Percentiles rank a stretch among this genome's conserved stretches.
Conservation (phyloP, 2,113 vertebrate species). For the Ctenomys sociabilis region DNA sequence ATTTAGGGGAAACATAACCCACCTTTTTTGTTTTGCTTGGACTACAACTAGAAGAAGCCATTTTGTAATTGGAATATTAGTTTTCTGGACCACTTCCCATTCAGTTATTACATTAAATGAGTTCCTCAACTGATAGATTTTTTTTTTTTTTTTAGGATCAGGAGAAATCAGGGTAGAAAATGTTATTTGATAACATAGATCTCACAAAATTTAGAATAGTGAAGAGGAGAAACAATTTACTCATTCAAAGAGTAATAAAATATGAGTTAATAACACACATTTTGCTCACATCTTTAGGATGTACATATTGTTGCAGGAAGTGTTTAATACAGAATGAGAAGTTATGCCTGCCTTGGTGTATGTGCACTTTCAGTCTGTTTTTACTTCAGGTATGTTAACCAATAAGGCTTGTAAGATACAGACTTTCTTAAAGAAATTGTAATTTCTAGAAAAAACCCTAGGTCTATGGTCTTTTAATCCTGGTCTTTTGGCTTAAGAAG, state of each 20-base stretch:
- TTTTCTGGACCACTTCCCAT: neutral
- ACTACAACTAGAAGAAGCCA: neutral
- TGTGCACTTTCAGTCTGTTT: neutral
- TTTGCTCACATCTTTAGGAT: neutral
- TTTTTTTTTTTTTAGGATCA: constrained; percentile 16
- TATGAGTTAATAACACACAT: neutral
- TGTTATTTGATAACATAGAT: neutral
- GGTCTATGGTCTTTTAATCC: neutral
- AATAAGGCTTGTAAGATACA: neutral
- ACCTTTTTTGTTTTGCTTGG: neutral
- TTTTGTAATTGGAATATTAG: neutral
- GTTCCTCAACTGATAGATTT: neutral
- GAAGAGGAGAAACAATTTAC: neutral
- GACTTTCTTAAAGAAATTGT: neutral
- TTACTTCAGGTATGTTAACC: neutral
- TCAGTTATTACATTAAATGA: neutral
- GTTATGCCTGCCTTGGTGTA: neutral
- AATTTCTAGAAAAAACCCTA: neutral
- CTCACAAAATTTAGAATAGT: neutral
- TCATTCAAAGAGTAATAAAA: neutral
- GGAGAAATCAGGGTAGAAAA: neutral
- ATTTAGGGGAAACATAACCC: neutral
- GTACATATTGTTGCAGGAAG: neutral
- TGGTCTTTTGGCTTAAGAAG: neutral
- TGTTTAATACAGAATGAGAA: neutral